phyloP scores from a whole-genome alignment of 1,140 invertebrate species.

The Hetaerina americana region DNA sequence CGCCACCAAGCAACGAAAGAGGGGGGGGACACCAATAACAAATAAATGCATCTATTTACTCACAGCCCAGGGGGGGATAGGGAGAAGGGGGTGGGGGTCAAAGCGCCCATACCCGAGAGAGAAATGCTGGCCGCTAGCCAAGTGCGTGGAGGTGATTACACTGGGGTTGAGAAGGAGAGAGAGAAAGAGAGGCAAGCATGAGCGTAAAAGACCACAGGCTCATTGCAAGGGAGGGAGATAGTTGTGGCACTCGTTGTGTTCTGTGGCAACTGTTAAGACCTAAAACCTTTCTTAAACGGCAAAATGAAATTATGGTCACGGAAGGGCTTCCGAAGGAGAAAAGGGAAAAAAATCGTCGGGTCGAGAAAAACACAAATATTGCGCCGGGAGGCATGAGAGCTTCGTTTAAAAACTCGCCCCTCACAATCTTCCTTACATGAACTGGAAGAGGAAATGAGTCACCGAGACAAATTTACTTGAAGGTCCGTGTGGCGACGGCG shows the following conservation, averaged over 20 bases:
- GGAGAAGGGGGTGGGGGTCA: neutral
- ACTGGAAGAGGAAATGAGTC: no score
- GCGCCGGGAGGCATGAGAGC: no score
- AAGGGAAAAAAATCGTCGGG: no score
- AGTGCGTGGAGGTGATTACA: neutral
- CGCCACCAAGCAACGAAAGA: neutral
- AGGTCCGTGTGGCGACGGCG: no score
- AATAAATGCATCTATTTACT: neutral
- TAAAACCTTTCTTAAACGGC: neutral
- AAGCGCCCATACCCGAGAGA: neutral
- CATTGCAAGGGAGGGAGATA: no score
- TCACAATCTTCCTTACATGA: no score
- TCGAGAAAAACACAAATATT: no score
- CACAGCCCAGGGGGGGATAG: neutral
- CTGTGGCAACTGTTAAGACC: no score
- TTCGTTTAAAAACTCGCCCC: no score
- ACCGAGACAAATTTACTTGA: no score
- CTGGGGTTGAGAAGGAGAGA: no score
- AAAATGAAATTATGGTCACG: neutral
- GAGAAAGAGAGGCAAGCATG: neutral
- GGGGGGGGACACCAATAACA: neutral
- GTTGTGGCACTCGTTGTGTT: neutral
- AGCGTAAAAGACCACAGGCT: neutral
- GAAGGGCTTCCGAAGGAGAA: no score
- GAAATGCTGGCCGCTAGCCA: neutral